These are phyloP conservation scores for Mallotus villosus DNA, from an alignment of 2,797 vertebrate genomes.

Conservation along the genomic window DNA sequence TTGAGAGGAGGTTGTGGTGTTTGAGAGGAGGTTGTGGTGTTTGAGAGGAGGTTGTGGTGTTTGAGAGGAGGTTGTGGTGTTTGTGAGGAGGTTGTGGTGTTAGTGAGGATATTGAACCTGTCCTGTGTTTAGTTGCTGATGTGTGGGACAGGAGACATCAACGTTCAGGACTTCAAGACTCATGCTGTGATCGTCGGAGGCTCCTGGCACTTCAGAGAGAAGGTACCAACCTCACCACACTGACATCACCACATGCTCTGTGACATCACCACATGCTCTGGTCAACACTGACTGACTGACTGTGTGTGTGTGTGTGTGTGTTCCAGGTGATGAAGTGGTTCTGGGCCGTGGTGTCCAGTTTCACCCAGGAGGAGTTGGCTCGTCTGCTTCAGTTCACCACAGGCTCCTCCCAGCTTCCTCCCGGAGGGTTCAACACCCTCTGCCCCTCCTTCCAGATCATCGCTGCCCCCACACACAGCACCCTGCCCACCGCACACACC, in stretches of 20 bases:
- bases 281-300: too few species aligned
- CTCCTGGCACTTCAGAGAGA: conserved; percentile 98
- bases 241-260: background rate
- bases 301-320: conserved; percentile 14
- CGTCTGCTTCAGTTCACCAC: conserved; percentile 98
- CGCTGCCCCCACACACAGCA: conserved; percentile 94
- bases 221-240: conserved; percentile 69
- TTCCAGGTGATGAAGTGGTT: conserved; percentile 98
- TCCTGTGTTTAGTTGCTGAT: conserved; percentile 85
- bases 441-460: conserved; percentile 99
- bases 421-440: conserved; percentile 95
- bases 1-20: background rate
- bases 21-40: background rate
- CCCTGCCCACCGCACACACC: conserved; percentile 96
- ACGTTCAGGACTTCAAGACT: conserved; percentile 96
- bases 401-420: conserved; percentile 95
- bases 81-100: background rate
- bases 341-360: conserved; percentile 97
- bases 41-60: background rate
- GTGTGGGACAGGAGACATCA: conserved; percentile 98
- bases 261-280: too few species aligned
- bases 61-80: too few species aligned
- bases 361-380: conserved; percentile 97
- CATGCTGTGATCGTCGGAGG: conserved; percentile 96
- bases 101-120: background rate